Evolutionary conservation across 2,797 vertebrate genomes (phyloP).

Genomic region (Hydrolagus colliei): DNA sequence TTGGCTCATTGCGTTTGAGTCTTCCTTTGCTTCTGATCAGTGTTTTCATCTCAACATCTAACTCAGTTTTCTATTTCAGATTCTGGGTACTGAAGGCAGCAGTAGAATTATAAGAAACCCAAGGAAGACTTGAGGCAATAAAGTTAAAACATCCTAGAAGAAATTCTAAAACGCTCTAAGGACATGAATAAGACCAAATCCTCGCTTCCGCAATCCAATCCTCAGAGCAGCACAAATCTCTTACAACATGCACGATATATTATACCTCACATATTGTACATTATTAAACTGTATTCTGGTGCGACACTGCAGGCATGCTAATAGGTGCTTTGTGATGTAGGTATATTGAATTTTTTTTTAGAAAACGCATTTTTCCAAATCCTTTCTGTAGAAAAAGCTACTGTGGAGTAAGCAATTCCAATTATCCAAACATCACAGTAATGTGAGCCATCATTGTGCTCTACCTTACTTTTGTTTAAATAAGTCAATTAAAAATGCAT

Average conservation of each 20-base stretch:
- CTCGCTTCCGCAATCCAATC: background rate
- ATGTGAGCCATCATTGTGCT: slow-evolving; percentile 34
- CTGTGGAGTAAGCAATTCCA: slow-evolving; percentile 17
- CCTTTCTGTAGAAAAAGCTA: slow-evolving; percentile 6
- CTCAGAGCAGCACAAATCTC: background rate
- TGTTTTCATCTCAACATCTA: background rate
- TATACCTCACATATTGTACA: slow-evolving; percentile 3
- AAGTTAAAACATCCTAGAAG: slow-evolving; percentile 10
- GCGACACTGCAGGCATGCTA: background rate
- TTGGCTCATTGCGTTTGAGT: background rate
- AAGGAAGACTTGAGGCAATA: background rate
- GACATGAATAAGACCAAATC: background rate
- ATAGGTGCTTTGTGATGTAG: background rate
- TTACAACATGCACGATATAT: background rate
- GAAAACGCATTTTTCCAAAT: slow-evolving; percentile 1
- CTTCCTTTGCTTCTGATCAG: background rate
- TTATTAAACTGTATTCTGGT: slow-evolving; percentile 4
- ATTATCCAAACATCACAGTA: slow-evolving; percentile 32
- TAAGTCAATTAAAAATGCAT: slow-evolving; percentile 42
- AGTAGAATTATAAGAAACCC: background rate
- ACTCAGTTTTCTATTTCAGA: background rate
- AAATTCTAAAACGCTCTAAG: background rate
- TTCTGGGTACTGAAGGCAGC: background rate
- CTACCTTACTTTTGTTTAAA: slow-evolving; percentile 44
- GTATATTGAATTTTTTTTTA: background rate